Conservation (phyloP, 2,113 vertebrate species). For the Dicentrarchus labrax region DNA sequence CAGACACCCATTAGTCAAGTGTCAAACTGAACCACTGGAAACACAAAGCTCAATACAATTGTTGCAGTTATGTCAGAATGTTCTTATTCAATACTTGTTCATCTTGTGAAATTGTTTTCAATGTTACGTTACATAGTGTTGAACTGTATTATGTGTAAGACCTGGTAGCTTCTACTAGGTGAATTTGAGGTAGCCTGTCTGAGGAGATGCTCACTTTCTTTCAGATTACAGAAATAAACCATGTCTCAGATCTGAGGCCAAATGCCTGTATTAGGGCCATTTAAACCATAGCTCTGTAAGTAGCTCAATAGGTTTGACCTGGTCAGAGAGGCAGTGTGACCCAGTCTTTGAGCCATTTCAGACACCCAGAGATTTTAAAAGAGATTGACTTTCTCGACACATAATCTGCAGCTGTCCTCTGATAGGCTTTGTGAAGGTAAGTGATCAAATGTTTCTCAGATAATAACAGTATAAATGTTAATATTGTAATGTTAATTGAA, state of each 20-base stretch:
- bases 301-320: slow-evolving; percentile 9
- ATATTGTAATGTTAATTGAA: not conserved
- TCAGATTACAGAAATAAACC: not conserved
- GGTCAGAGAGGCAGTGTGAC: slow-evolving; percentile 5
- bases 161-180: not conserved
- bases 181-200: no score
- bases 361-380: not conserved
- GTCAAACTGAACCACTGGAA: slow-evolving; percentile 32
- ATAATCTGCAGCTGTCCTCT: not conserved
- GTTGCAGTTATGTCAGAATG: slow-evolving; percentile 19
- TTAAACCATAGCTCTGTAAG: not conserved
- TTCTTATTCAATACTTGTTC: not conserved
- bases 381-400: not conserved
- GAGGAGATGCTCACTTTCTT: not conserved
- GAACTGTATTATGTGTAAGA: not conserved
- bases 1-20: slow-evolving; percentile 41
- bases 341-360: slow-evolving; percentile 4
- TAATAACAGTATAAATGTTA: not conserved
- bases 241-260: not conserved
- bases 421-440: not conserved
- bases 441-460: not conserved
- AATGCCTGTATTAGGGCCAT: not conserved
- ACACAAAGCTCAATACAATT: slow-evolving; percentile 23
- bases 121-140: not conserved
- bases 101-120: not conserved